These are phyloP conservation scores for Akabosia matsudoensis DNA, from an alignment of 1,140 invertebrate genomes.

Conservation along the genomic window DNA sequence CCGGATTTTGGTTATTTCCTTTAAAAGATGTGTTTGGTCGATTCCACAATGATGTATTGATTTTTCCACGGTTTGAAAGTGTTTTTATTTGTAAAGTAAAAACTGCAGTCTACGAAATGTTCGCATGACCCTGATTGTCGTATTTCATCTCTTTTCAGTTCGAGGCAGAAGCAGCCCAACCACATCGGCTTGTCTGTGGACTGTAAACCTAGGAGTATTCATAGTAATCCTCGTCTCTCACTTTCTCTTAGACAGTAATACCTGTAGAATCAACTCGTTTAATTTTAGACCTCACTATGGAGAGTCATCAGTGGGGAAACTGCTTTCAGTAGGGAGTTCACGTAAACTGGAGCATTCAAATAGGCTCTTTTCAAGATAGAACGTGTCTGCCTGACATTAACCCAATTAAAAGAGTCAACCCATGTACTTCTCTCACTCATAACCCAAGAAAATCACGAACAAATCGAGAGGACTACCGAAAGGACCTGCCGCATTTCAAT, in stretches of 20 bases:
- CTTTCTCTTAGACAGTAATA: slow-evolving; percentile 4
- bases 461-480: no score
- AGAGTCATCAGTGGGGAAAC: no score
- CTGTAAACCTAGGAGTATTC: not conserved
- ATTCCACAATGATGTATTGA: not conserved
- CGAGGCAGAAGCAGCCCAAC: not conserved
- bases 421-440: no score
- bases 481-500: no score
- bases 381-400: no score
- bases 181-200: not conserved
- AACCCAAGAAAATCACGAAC: no score
- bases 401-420: no score
- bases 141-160: not conserved
- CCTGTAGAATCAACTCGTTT: not conserved
- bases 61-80: not conserved
- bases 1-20: not conserved
- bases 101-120: not conserved
- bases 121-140: not conserved
- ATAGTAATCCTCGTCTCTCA: not conserved
- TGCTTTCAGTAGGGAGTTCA: no score
- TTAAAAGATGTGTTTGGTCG: not conserved
- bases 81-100: not conserved
- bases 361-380: no score
- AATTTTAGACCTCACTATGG: no score
- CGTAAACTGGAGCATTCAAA: no score